Evolutionary conservation across 2,797 vertebrate genomes (phyloP).

Genomic region (Perodicticus potto): DNA sequence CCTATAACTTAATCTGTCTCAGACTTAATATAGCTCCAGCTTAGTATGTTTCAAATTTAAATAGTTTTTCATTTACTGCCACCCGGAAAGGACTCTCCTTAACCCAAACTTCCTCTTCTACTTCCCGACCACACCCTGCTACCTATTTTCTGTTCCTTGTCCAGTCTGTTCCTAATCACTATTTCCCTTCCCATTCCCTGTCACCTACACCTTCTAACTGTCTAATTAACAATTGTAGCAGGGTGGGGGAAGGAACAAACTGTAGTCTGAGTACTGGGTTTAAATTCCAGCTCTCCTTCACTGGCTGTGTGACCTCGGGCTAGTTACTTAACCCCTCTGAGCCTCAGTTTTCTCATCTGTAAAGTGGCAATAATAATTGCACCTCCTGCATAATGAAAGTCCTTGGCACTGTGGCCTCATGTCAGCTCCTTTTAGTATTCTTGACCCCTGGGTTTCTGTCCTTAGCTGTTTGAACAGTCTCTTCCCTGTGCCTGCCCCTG

Average conservation of each 20-base stretch:
- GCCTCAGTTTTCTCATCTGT: neutral
- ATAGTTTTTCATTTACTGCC: neutral
- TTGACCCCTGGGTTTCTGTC: rapidly evolving
- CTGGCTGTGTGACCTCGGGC: neutral
- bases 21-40: neutral
- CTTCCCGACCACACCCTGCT: neutral
- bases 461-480: neutral
- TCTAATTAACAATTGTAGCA: neutral
- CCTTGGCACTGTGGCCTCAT: neutral
- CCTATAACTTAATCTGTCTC: neutral
- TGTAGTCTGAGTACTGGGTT: neutral
- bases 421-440: neutral
- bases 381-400: neutral
- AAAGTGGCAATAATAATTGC: neutral
- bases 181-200: neutral
- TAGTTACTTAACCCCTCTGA: neutral
- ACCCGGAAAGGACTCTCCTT: neutral
- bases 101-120: neutral
- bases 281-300: neutral
- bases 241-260: neutral
- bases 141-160: neutral
- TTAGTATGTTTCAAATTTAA: neutral
- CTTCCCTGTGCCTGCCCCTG: neutral
- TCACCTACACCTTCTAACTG: no score
- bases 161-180: neutral